Percentiles rank a stretch among this genome's conserved stretches.
phyloP scores from a whole-genome alignment of 2,888 invertebrate species.

The Allolobophora icterica region DNA sequence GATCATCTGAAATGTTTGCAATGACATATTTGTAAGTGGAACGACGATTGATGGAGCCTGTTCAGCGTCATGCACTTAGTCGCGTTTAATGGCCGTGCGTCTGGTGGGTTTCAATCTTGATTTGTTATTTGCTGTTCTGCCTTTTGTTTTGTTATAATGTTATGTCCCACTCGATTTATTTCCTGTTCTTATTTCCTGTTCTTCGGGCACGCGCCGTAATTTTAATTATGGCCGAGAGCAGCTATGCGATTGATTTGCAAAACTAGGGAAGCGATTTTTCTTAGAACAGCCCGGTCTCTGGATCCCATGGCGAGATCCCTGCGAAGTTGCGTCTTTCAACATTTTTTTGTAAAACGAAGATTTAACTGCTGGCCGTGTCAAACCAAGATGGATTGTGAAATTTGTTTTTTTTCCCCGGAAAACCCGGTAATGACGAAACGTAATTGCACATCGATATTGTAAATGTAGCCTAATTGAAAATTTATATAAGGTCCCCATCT shows the following conservation, averaged over 20 bases:
- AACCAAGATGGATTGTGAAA: not conserved
- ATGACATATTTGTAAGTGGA: not conserved
- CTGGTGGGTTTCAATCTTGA: not conserved
- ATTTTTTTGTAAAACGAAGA: not conserved
- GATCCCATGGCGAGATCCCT: too few relatives aligned
- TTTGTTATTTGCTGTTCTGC: not conserved
- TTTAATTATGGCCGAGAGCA: constrained; percentile 3
- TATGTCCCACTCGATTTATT: not conserved
- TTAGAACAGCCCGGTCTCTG: not conserved
- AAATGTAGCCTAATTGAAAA: too few relatives aligned
- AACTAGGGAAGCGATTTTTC: not conserved
- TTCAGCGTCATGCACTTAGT: not conserved
- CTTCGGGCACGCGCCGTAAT: not conserved
- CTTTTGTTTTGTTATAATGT: too few relatives aligned
- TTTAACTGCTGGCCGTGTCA: not conserved
- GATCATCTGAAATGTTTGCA: not conserved
- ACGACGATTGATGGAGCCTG: not conserved
- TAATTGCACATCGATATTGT: too few relatives aligned
- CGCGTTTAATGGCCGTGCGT: not conserved
- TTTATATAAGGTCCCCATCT: too few relatives aligned
- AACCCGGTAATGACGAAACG: not conserved
- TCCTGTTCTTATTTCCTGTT: too few relatives aligned
- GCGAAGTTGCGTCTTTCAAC: not conserved
- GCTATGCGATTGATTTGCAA: not conserved
- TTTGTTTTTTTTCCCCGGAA: not conserved